Evolutionary conservation across 2,888 invertebrate genomes (phyloP), one percentile per base, ranked within the genome.

Genomic region (Mythimna vitellina): DNA sequence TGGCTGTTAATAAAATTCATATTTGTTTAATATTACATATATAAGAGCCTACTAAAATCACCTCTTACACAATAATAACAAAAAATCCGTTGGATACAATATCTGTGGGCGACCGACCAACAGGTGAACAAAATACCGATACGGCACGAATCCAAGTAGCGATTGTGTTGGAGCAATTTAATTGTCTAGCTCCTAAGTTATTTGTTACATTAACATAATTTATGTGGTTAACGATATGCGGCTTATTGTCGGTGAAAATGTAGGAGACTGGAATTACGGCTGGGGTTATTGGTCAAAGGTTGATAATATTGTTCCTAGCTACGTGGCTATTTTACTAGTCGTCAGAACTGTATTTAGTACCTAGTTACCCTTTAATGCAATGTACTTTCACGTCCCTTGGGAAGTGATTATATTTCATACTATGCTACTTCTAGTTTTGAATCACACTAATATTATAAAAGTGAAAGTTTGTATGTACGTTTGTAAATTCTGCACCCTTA

Each of bases 101-200:
- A 54, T 46, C 58, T 53, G 67, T 68, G 62, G 81, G 81, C 63
- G 84, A 25, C 10, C 35, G 12, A 61, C 68, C 42, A 62, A 58
- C 84, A 80, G 81, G 80, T 83, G 81, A 83, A 70, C 54, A 29
- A 68, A 62, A 69, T 25, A 46, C 63, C 64, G 75, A 83, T 85
- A 80, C 60, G 80, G 72, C 85, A 80, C 80, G 83, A 68, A 71
- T 51, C 78, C 69, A 74, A 73, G 68, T 74, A 74, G 68, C 84
- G 58, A 80, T 81, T 70, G 61, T 73, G 60, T 57, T 5, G 51
- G 49, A 62, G 57, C 68, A 82, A 78, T 71, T 65, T 70, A 78
- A 72, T 72, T 82, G 74, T 72, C 65, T 51, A 53, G 51, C 49
- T 63, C 49, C 54, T 62, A 68, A 81, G 76, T 65, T 84, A 81